Evolutionary conservation across 2,113 vertebrate species (phyloP).

Genomic region (Hydrolagus affinis): DNA sequence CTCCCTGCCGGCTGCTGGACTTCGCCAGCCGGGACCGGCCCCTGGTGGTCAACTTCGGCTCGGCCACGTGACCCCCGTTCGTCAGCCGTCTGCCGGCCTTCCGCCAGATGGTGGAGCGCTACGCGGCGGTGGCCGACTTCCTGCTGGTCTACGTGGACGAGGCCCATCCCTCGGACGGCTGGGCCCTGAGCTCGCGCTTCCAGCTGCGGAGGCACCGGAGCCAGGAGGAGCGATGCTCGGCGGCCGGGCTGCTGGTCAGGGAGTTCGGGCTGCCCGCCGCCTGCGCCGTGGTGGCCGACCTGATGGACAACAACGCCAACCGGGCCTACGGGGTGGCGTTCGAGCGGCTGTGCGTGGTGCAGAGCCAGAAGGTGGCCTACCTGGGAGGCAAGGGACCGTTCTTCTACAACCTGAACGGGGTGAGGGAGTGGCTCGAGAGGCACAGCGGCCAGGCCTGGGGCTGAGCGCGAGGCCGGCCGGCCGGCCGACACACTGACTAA

Average conservation of each 20-base stretch:
- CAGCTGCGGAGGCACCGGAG: slow-evolving; percentile 78
- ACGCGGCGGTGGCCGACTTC: slow-evolving; percentile 86
- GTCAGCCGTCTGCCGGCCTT: slow-evolving; percentile 84
- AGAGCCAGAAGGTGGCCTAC: slow-evolving; percentile 83
- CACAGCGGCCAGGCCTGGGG: slow-evolving; percentile 66
- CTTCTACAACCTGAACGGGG: slow-evolving; percentile 84
- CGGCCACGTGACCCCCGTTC: slow-evolving; percentile 95
- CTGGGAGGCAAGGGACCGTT: slow-evolving; percentile 91
- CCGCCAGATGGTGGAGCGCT: slow-evolving; percentile 86
- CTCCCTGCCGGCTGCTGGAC: slow-evolving; percentile 78
- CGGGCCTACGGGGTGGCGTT: slow-evolving; percentile 87
- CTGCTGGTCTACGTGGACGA: slow-evolving; percentile 95
- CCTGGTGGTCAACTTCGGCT: slow-evolving; percentile 93
- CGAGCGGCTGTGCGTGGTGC: slow-evolving; percentile 87
- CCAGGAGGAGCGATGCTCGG: slow-evolving; percentile 80
- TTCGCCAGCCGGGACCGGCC: slow-evolving; percentile 79
- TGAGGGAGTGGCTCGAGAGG: slow-evolving; percentile 75
- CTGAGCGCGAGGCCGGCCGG: not conserved
- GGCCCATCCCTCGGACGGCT: slow-evolving; percentile 91
- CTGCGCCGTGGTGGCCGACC: slow-evolving; percentile 85
- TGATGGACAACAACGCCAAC: slow-evolving; percentile 95
- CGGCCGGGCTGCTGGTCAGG: slow-evolving; percentile 72
- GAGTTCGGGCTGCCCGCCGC: slow-evolving; percentile 80
- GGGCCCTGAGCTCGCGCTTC: slow-evolving; percentile 74
- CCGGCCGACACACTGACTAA: not conserved